Conservation (phyloP, 2,888 invertebrate genomes). For the Ormyrus nitidulus region DNA sequence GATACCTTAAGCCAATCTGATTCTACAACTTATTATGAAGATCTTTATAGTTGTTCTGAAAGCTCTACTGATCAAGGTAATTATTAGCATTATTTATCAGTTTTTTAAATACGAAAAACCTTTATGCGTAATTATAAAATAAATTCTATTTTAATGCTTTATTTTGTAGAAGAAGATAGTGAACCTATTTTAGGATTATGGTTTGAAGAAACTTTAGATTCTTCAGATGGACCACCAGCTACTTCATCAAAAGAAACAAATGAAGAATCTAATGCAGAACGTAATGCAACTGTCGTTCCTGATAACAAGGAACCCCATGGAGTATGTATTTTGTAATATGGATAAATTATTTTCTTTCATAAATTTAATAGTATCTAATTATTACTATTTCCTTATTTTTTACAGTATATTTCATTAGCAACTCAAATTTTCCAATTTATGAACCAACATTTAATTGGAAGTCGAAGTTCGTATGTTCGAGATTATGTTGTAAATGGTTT, state of each 20-base stretch:
- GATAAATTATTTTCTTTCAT: conserved; percentile 14
- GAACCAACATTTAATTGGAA: conserved; percentile 87
- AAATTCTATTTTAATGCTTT: conserved; percentile 65
- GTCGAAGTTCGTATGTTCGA: conserved; percentile 82
- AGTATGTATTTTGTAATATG: conserved; percentile 70
- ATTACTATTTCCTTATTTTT: conserved; percentile 56
- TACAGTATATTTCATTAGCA: conserved; percentile 89
- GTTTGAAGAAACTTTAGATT: conserved; percentile 95
- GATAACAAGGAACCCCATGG: conserved; percentile 88
- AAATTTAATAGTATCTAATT: conserved; percentile 19
- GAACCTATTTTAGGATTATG: conserved; percentile 93
- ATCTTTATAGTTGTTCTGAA: conserved; percentile 93
- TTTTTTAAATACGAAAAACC: neutral
- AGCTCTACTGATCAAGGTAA: conserved; percentile 92
- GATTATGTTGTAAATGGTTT: conserved; percentile 84
- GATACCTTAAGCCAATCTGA: conserved; percentile 92
- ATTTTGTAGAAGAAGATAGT: conserved; percentile 81
- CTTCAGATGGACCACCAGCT: conserved; percentile 80
- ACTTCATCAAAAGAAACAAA: conserved; percentile 78
- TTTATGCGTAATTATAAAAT: conserved; percentile 50
- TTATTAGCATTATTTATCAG: conserved; percentile 26
- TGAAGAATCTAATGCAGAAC: conserved; percentile 76
- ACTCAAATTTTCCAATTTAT: conserved; percentile 91
- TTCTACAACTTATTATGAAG: conserved; percentile 97
- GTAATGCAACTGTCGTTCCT: conserved; percentile 81